Percentiles rank a stretch among this genome's conserved stretches.
Conservation (phyloP, 2,888 invertebrate genomes). For the Archips xylosteana region DNA sequence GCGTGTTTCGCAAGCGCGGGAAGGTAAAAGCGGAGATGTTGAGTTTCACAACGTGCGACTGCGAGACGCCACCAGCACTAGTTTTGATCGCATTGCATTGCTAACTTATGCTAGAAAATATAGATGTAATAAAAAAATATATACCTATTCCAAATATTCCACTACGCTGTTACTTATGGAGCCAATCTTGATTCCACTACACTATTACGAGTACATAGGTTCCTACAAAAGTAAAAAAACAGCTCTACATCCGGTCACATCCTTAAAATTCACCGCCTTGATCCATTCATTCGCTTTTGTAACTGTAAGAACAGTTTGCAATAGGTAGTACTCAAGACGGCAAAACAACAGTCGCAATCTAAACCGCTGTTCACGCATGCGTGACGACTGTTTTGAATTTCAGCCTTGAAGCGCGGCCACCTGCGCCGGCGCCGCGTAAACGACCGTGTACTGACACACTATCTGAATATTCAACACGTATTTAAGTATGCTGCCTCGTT, state of each 20-base stretch:
- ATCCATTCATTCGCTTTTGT: not conserved
- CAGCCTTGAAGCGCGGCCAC: constrained; percentile 86
- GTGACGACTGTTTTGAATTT: constrained; percentile 85
- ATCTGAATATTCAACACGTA: constrained; percentile 85
- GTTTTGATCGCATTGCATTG: constrained; percentile 62
- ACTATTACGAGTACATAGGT: too few relatives aligned
- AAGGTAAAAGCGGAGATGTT: constrained; percentile 84
- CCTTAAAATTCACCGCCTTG: not conserved
- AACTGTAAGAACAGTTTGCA: constrained; percentile 2
- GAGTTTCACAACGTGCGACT: constrained; percentile 74
- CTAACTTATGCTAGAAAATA: constrained; percentile 51
- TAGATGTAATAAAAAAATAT: constrained; percentile 2
- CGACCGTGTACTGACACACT: constrained; percentile 82
- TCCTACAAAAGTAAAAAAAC: not conserved
- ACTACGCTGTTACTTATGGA: too few relatives aligned
- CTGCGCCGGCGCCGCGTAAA: constrained; percentile 88
- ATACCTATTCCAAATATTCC: not conserved
- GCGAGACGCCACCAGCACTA: constrained; percentile 45
- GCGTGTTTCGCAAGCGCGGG: constrained; percentile 85
- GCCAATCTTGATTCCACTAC: too few relatives aligned
- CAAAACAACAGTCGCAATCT: constrained; percentile 59
- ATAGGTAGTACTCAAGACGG: constrained; percentile 24
- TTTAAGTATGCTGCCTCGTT: constrained; percentile 72
- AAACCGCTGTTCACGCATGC: constrained; percentile 80
- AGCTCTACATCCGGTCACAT: not conserved